phyloP scores from a whole-genome alignment of 2,113 vertebrate genomes.

The Puffinus mauretanicus region DNA sequence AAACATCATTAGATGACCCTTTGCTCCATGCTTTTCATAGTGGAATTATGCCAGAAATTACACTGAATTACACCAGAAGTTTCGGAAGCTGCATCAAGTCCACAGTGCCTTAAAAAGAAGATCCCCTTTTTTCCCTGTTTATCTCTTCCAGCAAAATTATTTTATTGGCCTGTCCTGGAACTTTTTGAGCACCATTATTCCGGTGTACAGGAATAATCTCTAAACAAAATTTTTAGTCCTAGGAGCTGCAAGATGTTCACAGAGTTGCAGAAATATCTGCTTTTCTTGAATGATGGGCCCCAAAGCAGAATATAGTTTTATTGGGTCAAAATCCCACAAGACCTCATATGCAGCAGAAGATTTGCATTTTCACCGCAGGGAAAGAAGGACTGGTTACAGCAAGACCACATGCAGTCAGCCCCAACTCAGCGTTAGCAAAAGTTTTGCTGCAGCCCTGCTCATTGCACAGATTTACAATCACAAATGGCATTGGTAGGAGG shows the following conservation, averaged over 20 bases:
- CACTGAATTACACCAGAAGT: neutral
- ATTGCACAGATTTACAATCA: neutral
- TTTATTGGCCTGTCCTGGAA: neutral
- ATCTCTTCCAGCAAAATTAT: neutral
- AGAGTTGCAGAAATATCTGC: neutral
- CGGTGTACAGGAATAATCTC: neutral
- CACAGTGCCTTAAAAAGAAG: neutral
- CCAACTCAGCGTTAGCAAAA: neutral
- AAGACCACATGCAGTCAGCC: neutral
- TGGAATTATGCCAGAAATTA: neutral
- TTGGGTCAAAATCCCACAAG: neutral
- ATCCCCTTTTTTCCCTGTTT: neutral
- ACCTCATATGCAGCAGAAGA: neutral
- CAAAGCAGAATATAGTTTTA: neutral
- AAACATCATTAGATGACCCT: neutral
- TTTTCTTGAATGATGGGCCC: neutral
- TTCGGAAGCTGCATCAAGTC: neutral
- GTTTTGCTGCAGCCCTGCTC: neutral
- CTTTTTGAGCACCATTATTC: neutral
- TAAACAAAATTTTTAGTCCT: neutral
- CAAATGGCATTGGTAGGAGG: neutral
- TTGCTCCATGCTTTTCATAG: neutral
- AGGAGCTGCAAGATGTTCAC: neutral
- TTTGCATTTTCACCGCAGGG: neutral
- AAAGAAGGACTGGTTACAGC: neutral